Conservation (phyloP, 2,113 vertebrate species). For the Laterallus jamaicensis region DNA sequence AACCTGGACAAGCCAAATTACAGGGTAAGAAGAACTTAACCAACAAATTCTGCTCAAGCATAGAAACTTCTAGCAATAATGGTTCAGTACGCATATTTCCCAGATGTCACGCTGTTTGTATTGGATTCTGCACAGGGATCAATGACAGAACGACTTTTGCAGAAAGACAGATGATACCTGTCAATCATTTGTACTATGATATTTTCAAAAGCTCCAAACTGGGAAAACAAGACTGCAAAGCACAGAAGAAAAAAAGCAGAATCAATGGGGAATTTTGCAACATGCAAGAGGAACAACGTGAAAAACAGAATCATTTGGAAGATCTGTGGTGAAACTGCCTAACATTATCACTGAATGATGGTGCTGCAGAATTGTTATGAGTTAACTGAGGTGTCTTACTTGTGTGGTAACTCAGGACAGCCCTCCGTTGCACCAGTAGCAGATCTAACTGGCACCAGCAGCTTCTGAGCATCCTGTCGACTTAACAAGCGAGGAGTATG, state of each 20-base stretch:
- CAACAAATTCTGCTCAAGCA: not conserved
- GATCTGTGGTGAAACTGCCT: not conserved
- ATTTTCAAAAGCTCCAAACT: not conserved
- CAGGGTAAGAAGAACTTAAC: not conserved
- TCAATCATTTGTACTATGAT: not conserved
- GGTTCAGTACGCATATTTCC: not conserved
- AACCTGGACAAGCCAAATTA: not conserved
- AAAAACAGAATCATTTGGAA: not conserved
- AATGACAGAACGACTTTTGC: not conserved
- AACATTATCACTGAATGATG: not conserved
- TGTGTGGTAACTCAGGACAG: conserved; percentile 88
- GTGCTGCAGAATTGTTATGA: not conserved
- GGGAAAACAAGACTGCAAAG: not conserved
- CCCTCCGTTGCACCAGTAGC: conserved; percentile 66
- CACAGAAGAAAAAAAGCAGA: not conserved
- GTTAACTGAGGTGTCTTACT: conserved; percentile 72
- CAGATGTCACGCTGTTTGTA: not conserved
- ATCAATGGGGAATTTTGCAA: not conserved
- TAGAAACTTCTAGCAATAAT: not conserved
- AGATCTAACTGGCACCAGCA: conserved; percentile 79
- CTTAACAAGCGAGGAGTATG: conserved; percentile 88
- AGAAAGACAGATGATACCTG: not conserved
- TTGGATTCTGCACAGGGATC: not conserved
- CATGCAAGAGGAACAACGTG: not conserved
- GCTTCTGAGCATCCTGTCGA: conserved; percentile 84